phyloP scores from a whole-genome alignment of 2,113 vertebrate genomes.

The Barnardius zonarius region DNA sequence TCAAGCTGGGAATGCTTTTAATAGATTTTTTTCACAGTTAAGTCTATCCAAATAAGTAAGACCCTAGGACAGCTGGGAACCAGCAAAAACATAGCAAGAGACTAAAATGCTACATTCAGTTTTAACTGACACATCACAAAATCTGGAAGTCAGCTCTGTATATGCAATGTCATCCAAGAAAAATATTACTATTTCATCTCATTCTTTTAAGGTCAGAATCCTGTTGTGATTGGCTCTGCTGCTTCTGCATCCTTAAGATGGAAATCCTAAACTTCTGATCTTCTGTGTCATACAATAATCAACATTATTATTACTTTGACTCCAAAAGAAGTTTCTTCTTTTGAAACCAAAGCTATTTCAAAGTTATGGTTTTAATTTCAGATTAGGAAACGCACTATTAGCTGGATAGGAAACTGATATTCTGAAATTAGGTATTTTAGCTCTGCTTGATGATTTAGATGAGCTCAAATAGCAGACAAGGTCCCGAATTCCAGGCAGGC shows the following conservation, averaged over 20 bases:
- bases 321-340: background rate
- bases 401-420: background rate
- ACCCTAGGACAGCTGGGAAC: background rate
- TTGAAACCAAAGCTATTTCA: background rate
- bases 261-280: background rate
- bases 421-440: background rate
- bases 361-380: background rate
- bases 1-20: background rate
- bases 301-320: background rate
- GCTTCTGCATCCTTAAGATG: background rate
- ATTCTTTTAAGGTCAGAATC: background rate
- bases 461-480: background rate
- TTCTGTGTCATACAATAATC: background rate
- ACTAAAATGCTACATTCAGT: background rate
- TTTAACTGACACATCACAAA: background rate
- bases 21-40: background rate
- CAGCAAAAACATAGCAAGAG: background rate
- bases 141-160: background rate
- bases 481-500: background rate
- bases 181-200: background rate
- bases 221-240: background rate
- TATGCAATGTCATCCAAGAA: background rate
- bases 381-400: background rate
- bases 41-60: background rate
- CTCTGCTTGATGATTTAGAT: background rate